Conservation (phyloP, 53 echinoderm and acorn worm species). For the Pentamera pediparva region DNA sequence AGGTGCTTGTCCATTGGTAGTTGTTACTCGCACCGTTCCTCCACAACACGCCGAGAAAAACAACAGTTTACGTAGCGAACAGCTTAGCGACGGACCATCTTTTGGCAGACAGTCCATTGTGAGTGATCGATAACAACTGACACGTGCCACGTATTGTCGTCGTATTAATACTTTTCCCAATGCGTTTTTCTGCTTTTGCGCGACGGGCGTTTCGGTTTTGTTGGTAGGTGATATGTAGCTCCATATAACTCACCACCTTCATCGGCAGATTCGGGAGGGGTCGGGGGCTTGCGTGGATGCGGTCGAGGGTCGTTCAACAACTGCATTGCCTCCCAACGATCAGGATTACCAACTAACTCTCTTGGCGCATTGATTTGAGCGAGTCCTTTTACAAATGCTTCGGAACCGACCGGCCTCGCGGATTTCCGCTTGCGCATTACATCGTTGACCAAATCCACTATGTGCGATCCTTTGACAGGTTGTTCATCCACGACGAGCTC, state of each 20-base stretch:
- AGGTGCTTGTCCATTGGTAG: conserved; percentile 36
- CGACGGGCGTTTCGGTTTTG: background rate
- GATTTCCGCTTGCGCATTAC: conserved; percentile 40
- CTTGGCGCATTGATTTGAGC: conserved; percentile 25
- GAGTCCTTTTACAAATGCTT: conserved; percentile 18
- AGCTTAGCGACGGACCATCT: background rate
- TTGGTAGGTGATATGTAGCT: background rate
- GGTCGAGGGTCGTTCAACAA: background rate
- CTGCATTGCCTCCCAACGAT: conserved; percentile 28
- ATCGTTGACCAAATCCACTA: conserved; percentile 46
- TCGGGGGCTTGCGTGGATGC: background rate
- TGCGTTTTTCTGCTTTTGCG: background rate
- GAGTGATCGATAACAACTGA: background rate
- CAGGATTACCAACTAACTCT: conserved; percentile 40
- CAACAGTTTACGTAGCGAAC: conserved; percentile 3
- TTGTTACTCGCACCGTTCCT: conserved; percentile 14
- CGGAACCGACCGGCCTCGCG: background rate
- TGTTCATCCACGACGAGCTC: background rate
- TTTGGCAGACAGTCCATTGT: conserved; percentile 2
- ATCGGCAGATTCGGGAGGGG: background rate
- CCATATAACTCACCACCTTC: background rate
- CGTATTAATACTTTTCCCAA: conserved; percentile 24
- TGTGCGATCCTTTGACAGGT: conserved; percentile 29
- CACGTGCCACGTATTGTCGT: too few relatives aligned
- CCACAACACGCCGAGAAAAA: conserved; percentile 33